Evolutionary conservation across 2,113 vertebrate species (phyloP), one percentile per base, ranked within the genome.

Genomic region (Psophia crepitans): DNA sequence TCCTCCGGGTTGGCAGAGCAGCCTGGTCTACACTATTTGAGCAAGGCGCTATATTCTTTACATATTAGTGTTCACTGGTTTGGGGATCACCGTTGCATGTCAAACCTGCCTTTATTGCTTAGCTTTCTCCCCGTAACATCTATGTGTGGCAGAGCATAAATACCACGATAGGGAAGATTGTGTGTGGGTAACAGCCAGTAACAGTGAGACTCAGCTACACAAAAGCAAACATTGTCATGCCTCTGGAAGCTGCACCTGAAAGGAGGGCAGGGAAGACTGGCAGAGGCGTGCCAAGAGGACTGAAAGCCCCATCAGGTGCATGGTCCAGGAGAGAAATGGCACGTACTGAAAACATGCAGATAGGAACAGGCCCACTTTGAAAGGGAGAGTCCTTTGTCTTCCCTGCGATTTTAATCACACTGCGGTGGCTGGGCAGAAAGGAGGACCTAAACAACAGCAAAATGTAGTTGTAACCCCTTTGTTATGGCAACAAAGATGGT

Each of bases 341-440:
- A 35, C 0, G 0, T 43, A 44, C 23, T 41, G 32, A 69, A 84
- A 84, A 30, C 23, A 9, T 22, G 58, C 14, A n/a, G 27, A 48
- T 3, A 70, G n/a, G 46, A 81, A 44, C 6, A 75, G 9, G 9
- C 21, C 19, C 0, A 0, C n/a, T 74, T 89, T 81, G 44, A 66
- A 78, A 84, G 11, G 4, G 9, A 7, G 8, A 21, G 11, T 35
- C 41, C 33, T 70, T 66, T 37, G 26, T 71, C 70, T 68, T 58
- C 32, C 20, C 33, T 60, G 14, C 17, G 26, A 58, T 83, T 85
- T 68, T 71, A 41, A 64, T 68, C 58, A 35, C 37, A 32, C 16
- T 57, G 14, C 39, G 12, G 23, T 37, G 12, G 11, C 66, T 80
- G 19, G 44, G 20, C 37, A 77, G 54, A 86, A 80, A 61, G 30